Conservation (phyloP, 2,113 vertebrate genomes). For the Bujurquina vittata region DNA sequence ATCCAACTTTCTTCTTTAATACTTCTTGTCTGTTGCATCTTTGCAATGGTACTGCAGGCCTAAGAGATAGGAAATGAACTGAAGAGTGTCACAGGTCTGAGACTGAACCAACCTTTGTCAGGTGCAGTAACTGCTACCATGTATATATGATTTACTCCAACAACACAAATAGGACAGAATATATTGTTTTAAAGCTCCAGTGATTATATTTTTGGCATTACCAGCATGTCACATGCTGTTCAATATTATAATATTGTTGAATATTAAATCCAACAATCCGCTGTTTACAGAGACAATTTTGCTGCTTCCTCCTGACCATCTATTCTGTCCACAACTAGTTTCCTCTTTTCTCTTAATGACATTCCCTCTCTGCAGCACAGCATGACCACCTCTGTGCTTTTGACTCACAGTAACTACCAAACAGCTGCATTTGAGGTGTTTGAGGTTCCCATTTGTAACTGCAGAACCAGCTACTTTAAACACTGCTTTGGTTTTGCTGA, state of each 20-base stretch:
- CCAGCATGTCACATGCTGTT: background rate
- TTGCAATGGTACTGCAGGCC: background rate
- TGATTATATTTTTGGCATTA: background rate
- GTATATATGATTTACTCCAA: background rate
- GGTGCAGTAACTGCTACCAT: background rate
- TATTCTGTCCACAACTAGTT: conserved; percentile 12
- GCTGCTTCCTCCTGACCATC: conserved; percentile 37
- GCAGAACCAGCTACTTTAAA: background rate
- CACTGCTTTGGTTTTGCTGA: conserved; percentile 7
- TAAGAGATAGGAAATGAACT: background rate
- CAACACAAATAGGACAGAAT: background rate
- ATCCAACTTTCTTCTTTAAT: conserved; percentile 26
- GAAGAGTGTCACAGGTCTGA: background rate
- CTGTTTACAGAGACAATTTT: conserved; percentile 25
- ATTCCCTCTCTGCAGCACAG: background rate
- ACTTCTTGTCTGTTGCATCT: background rate
- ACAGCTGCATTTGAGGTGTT: background rate
- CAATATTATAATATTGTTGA: too few relatives aligned
- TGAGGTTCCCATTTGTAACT: conserved; percentile 11
- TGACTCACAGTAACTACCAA: background rate
- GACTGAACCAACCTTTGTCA: background rate
- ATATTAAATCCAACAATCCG: background rate
- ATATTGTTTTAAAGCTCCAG: background rate
- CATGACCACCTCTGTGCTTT: background rate
- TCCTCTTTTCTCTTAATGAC: conserved; percentile 36